Evolutionary conservation across 2,888 invertebrate genomes (phyloP), one percentile per base, ranked within the genome.

Genomic region (Acleris literana): DNA sequence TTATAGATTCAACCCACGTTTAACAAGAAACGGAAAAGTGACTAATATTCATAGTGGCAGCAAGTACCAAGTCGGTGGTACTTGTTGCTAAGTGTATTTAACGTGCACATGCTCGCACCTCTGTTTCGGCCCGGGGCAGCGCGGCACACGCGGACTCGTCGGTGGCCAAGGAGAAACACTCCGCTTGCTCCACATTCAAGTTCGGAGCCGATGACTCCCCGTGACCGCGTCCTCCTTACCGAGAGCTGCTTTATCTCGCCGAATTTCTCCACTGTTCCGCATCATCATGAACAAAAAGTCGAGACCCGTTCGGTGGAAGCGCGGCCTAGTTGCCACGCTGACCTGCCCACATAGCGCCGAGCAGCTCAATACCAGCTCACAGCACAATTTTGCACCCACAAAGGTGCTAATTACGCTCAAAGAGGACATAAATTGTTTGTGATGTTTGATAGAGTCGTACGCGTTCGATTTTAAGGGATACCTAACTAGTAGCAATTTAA

Each of bases 221-320:
- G 86, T 90, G 91, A 90, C 90, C 90, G 88, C 87, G 91, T 85
- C 90, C 91, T 84, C 88, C 86, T 90, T 90, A 86, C 73, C 82
- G 82, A 87, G 84, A 84, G 83, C 86, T 85, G 87, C 86, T 86
- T 88, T 86, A 87, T 88, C 90, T 88, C 82, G 83, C 88, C 88
- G 81, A 92, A 92, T 92, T 92, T 91, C 90, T 90, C 87, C 85
- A 87, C 87, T 87, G 90, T 88, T 88, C 85, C 88, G 88, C 89
- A 90, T 86, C 88, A 88, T 86, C 88, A 84, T 82, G 84, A 87
- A 90, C 88, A 91, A 91, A 91, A 91, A 90, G 82, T 86, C 81
- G 81, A 89, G 84, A 87, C 90, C 89, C 88, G 89, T 90, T 90
- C 74, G 78, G 82, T 85, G 81, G 85, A 84, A 82, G 81, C 85